Percentiles rank a stretch among this genome's conserved stretches.
Conservation (phyloP, 2,113 vertebrate genomes). For the Riparia riparia region DNA sequence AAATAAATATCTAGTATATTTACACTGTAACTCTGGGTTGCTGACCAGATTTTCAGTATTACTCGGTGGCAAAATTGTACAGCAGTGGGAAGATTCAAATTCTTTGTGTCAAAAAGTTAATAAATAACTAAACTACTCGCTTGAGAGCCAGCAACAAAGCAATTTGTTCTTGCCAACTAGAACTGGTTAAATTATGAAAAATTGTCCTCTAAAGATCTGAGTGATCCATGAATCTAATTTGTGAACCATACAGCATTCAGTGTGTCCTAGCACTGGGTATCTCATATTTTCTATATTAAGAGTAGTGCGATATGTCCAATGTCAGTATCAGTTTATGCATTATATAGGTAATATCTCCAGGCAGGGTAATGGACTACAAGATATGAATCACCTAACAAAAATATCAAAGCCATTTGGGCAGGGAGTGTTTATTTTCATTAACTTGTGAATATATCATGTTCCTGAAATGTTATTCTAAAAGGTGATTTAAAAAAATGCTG, state of each 20-base stretch:
- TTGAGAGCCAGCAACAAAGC: slow-evolving; percentile 47
- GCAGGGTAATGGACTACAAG: background rate
- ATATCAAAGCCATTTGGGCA: background rate
- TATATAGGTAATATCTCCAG: background rate
- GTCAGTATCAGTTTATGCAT: background rate
- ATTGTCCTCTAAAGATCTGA: slow-evolving; percentile 12
- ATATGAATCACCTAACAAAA: background rate
- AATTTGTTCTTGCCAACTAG: slow-evolving; percentile 67
- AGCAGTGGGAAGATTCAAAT: slow-evolving; percentile 31
- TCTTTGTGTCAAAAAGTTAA: slow-evolving; percentile 55
- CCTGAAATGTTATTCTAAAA: background rate
- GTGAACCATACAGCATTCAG: background rate
- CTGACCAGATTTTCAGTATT: background rate
- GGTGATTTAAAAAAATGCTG: background rate
- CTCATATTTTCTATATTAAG: background rate
- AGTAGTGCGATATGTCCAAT: background rate
- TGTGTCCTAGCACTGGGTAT: background rate
- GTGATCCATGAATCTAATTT: slow-evolving; percentile 44
- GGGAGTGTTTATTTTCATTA: background rate
- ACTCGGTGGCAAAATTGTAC: background rate
- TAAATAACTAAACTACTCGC: slow-evolving; percentile 56
- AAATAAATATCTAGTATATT: background rate
- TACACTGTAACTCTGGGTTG: background rate
- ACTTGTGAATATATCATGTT: background rate
- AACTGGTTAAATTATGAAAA: slow-evolving; percentile 67